Base-by-base conservation (phyloP, 2,888 invertebrate genomes). In the Lasioglossum pauxillum region DNA sequence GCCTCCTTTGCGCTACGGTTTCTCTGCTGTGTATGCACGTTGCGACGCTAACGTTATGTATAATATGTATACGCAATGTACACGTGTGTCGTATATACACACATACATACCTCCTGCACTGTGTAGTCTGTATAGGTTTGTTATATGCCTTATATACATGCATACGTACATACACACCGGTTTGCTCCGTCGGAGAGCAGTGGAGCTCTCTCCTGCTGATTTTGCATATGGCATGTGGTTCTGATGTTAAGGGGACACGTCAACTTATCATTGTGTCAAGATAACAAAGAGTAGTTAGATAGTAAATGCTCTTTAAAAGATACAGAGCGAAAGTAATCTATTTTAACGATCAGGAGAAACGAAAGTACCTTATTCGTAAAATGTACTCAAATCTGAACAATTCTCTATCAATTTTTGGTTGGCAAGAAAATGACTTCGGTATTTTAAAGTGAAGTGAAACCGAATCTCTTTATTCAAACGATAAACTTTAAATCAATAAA, bases 11-110 rank as follows among this genome's bases (percentile, higher is more conserved):
- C 72, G 80, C 80, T 78, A 87, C 80, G 72, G 14, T 41, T 41
- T 76, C 72, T 79, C 71, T 79, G 86, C 78, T 87, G 87, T 87
- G 84, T 89, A 88, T 86, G 86, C 81, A 82, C 83, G 85, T 49
- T 78, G 86, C 83, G 78, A 80, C 67, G 57, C 78, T 83, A 85
- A 49, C 38, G 4, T 77, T 84, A 84, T 83, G 41, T 89, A 81
- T 83, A 89, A 73, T 87, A 89, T 88, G 78, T 87, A 88, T 87
- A 89, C 76, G 87, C 76, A 87, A 89, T 89, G 84, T 87, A 85
- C 89, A 89, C 78, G 77, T 74, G 75, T 87, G 79, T 78, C 69
- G 57, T 79, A 80, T 80, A 80, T 82, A 83, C 67, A 83, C 67
- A 77, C 44, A 72, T 83, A 79, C 71, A 78, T 76, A 41, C 49